Evolutionary conservation across 2,113 vertebrate genomes (phyloP).

Genomic region (Phycodurus eques): DNA sequence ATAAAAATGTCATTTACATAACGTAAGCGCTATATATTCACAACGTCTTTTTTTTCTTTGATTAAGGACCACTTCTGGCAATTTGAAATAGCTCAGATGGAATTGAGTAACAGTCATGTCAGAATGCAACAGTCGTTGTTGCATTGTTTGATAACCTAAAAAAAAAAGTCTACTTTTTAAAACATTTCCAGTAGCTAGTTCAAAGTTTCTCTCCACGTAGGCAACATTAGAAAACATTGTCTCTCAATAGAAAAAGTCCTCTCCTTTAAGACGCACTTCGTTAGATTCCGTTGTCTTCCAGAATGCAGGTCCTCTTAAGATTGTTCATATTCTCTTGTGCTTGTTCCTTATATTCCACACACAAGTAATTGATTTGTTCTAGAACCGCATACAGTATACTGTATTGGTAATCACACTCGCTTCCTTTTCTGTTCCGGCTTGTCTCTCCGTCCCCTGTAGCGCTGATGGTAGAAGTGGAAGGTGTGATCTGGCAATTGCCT

Average conservation of each 20-base stretch:
- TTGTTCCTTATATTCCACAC: slow-evolving; percentile 41
- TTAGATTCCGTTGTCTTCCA: slow-evolving; percentile 42
- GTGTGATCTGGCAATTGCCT: slow-evolving; percentile 77
- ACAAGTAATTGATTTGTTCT: slow-evolving; percentile 27
- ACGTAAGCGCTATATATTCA: slow-evolving; percentile 53
- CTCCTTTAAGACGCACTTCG: slow-evolving; percentile 62
- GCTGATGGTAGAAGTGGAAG: slow-evolving; percentile 74
- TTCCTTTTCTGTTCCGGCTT: slow-evolving; percentile 66
- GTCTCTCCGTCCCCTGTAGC: slow-evolving; percentile 76
- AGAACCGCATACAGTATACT: background rate
- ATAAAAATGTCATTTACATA: slow-evolving; percentile 24
- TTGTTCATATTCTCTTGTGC: slow-evolving; percentile 47
- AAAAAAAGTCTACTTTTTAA: slow-evolving; percentile 31
- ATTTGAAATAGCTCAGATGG: slow-evolving; percentile 33
- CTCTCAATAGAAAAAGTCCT: slow-evolving; percentile 44
- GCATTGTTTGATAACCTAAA: slow-evolving; percentile 23
- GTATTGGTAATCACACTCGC: slow-evolving; percentile 73
- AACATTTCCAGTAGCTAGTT: slow-evolving; percentile 68
- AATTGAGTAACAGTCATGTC: slow-evolving; percentile 33
- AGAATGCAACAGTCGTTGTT: background rate
- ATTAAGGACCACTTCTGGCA: slow-evolving; percentile 41
- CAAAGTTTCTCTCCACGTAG: slow-evolving; percentile 54
- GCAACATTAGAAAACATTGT: slow-evolving; percentile 53
- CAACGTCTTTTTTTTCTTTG: slow-evolving; percentile 21
- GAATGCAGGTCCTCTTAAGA: slow-evolving; percentile 40